Conservation (phyloP, 2,797 vertebrate genomes). For the Lagorchestes hirsutus region DNA sequence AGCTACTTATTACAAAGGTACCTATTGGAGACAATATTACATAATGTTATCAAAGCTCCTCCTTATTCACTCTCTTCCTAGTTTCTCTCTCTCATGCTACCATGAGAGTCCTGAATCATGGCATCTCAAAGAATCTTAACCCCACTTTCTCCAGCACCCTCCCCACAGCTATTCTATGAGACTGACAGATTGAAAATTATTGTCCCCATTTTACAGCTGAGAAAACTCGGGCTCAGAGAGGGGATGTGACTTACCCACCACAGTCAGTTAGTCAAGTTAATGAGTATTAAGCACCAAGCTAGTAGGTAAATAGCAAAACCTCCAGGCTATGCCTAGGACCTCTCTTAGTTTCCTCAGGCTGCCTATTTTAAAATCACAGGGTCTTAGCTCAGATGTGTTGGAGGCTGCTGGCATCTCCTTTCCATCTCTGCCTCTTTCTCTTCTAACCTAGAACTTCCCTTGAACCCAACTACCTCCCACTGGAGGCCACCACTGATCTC, state of each 20-base stretch:
- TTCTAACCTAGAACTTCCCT: neutral
- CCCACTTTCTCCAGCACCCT: neutral
- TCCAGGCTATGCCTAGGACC: neutral
- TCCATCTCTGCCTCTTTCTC: neutral
- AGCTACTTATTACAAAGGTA: neutral
- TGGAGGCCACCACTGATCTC: neutral
- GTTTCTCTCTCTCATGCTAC: neutral
- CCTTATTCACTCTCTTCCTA: neutral
- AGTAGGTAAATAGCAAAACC: neutral
- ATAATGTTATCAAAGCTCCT: neutral
- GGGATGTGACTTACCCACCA: neutral
- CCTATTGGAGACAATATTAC: neutral
- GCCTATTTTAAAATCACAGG: neutral
- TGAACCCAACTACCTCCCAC: neutral
- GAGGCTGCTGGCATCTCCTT: neutral
- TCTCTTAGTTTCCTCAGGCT: neutral
- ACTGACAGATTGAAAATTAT: neutral
- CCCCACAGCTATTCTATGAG: neutral
- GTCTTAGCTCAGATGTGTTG: neutral
- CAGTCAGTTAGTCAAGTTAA: neutral
- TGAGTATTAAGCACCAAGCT: neutral
- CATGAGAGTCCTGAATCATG: neutral
- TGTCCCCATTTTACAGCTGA: conserved; percentile 17
- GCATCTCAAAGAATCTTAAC: neutral
- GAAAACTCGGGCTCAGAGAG: neutral